Percentiles rank a stretch among this genome's conserved stretches.
Evolutionary conservation across 1,140 invertebrate genomes (phyloP).

Genomic region (Lineus longissimus): DNA sequence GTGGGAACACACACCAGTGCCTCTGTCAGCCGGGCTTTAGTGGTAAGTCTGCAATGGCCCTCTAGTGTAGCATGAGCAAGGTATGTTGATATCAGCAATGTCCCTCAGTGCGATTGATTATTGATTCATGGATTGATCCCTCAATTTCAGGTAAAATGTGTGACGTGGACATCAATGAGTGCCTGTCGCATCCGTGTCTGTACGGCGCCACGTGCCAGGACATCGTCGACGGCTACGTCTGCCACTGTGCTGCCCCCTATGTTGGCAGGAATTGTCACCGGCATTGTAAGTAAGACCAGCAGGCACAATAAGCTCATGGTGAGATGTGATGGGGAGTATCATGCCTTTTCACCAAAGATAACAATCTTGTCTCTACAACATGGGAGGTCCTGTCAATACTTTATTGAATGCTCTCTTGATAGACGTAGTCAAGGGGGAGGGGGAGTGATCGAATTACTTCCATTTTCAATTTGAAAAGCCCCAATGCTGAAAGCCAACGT

Average conservation of each 20-base stretch:
- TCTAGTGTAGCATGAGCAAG: background rate
- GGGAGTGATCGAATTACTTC: too few species aligned
- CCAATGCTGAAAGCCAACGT: too few species aligned
- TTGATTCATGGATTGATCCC: background rate
- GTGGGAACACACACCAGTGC: slow-evolving; percentile 26
- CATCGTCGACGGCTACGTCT: slow-evolving; percentile 46
- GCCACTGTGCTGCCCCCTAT: slow-evolving; percentile 71
- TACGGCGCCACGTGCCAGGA: slow-evolving; percentile 24
- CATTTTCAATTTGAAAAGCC: too few species aligned
- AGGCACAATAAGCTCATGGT: background rate
- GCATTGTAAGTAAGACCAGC: background rate
- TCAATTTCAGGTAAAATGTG: slow-evolving; percentile 17
- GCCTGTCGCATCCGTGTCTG: slow-evolving; percentile 17
- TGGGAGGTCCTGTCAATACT: background rate
- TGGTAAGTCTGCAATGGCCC: slow-evolving; percentile 15
- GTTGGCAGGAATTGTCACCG: slow-evolving; percentile 54
- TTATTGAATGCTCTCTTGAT: background rate
- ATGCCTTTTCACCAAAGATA: too few species aligned
- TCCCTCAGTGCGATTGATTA: background rate
- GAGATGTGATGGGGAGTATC: background rate
- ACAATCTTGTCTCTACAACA: background rate
- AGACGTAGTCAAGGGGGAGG: background rate
- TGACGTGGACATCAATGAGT: slow-evolving; percentile 22
- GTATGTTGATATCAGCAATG: background rate
- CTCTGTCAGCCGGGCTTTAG: slow-evolving; percentile 19